These are phyloP conservation scores for Clepsis dumicolana DNA, from an alignment of 2,888 invertebrate genomes.

Conservation along the genomic window DNA sequence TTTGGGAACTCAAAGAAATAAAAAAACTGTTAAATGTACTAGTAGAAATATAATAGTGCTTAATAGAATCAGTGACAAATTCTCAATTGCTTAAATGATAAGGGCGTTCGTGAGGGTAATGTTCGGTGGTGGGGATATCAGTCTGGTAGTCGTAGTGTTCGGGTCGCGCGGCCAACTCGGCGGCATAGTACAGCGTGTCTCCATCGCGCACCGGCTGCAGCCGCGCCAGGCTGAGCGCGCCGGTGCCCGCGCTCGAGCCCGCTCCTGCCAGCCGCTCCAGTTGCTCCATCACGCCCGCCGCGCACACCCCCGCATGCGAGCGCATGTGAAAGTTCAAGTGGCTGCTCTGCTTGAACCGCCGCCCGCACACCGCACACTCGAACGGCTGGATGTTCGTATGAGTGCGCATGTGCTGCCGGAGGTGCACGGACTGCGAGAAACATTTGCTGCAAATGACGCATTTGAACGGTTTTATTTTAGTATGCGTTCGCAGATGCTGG, in stretches of 20 bases:
- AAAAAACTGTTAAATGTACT: neutral
- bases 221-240: slow-evolving; percentile 64
- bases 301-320: slow-evolving; percentile 66
- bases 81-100: slow-evolving; percentile 16
- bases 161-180: slow-evolving; percentile 59
- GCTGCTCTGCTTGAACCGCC: slow-evolving; percentile 80
- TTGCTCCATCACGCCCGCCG: slow-evolving; percentile 61
- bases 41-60: neutral
- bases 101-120: slow-evolving; percentile 10
- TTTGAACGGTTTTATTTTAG: slow-evolving; percentile 79
- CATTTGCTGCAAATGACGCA: slow-evolving; percentile 79
- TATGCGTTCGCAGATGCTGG: slow-evolving; percentile 80
- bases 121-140: slow-evolving; percentile 47
- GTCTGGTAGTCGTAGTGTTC: slow-evolving; percentile 49
- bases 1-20: neutral
- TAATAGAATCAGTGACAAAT: neutral
- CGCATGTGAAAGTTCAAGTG: slow-evolving; percentile 81
- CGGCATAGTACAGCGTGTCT: slow-evolving; percentile 75
- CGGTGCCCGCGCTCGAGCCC: slow-evolving; percentile 15
- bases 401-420: slow-evolving; percentile 81
- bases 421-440: slow-evolving; percentile 81
- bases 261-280: slow-evolving; percentile 47
- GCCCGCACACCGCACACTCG: slow-evolving; percentile 72
- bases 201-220: slow-evolving; percentile 73
- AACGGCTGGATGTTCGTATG: slow-evolving; percentile 83